Percentiles rank a stretch among this genome's conserved stretches.
Evolutionary conservation across 2,113 vertebrate species (phyloP).

Genomic region (Arvicanthis niloticus): DNA sequence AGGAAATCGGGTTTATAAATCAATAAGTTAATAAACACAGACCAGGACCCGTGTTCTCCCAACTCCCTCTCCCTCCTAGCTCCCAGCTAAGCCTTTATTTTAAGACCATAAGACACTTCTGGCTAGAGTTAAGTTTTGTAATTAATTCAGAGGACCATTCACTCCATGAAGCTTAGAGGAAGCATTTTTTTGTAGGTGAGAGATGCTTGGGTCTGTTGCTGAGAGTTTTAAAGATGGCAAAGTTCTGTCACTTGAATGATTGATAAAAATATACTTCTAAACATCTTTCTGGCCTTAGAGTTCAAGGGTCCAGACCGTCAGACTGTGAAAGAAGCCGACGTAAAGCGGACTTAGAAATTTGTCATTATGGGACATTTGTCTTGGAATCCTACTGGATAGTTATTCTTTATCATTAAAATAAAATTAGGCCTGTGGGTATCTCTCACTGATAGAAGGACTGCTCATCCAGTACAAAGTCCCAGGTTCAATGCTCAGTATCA

Average conservation of each 20-base stretch:
- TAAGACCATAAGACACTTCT: slow-evolving; percentile 52
- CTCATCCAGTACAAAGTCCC: not conserved
- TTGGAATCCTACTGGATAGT: not conserved
- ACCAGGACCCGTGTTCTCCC: slow-evolving; percentile 12
- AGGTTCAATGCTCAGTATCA: not conserved
- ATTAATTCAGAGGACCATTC: slow-evolving; percentile 59
- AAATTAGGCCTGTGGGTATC: not conserved
- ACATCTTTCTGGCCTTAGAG: slow-evolving; percentile 42
- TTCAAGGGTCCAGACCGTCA: not conserved
- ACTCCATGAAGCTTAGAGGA: slow-evolving; percentile 21
- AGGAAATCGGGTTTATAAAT: slow-evolving; percentile 55
- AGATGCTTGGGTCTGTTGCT: slow-evolving; percentile 4
- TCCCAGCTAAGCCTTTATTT: slow-evolving; percentile 32
- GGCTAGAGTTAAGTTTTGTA: slow-evolving; percentile 54
- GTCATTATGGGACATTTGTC: not conserved
- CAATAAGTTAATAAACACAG: slow-evolving; percentile 17
- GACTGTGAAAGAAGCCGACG: not conserved
- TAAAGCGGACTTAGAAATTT: not conserved
- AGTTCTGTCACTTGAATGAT: not conserved
- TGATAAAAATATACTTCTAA: slow-evolving; percentile 24
- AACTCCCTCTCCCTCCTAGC: not conserved
- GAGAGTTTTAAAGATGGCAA: not conserved
- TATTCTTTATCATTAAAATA: slow-evolving; percentile 32
- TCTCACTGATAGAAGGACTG: not conserved
- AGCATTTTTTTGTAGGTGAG: slow-evolving; percentile 41